These are phyloP conservation scores for Fragariocoptes setiger DNA, from an alignment of 1,140 invertebrate genomes.

Conservation along the genomic window DNA sequence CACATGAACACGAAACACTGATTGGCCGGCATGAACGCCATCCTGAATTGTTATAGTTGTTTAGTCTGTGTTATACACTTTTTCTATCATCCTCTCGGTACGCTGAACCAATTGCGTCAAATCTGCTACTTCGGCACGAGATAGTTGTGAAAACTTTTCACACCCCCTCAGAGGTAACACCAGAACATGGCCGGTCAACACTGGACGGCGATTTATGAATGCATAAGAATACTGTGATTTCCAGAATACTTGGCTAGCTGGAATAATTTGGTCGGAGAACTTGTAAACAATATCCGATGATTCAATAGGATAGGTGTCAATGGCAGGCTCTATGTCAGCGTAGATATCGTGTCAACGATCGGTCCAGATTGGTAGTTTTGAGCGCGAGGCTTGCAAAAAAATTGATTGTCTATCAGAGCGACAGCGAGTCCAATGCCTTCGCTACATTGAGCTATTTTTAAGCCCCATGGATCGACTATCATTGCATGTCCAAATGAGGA, in stretches of 20 bases:
- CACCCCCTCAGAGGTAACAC: constrained; percentile 4
- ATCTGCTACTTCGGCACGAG: constrained; percentile 36
- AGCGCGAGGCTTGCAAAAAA: constrained; percentile 29
- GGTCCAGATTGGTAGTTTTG: constrained; percentile 48
- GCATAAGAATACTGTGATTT: constrained; percentile 22
- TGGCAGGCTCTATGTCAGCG: constrained; percentile 13
- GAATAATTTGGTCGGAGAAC: constrained; percentile 24
- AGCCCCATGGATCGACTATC: constrained; percentile 65
- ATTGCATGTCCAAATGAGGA: constrained; percentile 69
- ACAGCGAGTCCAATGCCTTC: constrained; percentile 26
- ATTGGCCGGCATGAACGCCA: constrained; percentile 54
- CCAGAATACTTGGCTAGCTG: constrained; percentile 24
- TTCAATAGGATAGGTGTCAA: not conserved
- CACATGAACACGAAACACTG: constrained; percentile 49
- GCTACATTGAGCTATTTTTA: constrained; percentile 40
- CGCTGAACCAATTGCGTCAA: constrained; percentile 32
- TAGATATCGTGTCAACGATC: constrained; percentile 40
- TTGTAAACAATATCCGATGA: constrained; percentile 15
- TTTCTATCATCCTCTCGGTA: constrained; percentile 35
- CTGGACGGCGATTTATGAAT: constrained; percentile 40
- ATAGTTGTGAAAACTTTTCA: not conserved
- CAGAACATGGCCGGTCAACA: constrained; percentile 43
- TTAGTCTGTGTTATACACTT: constrained; percentile 28
- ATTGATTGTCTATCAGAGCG: constrained; percentile 35
- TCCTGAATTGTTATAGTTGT: constrained; percentile 48